Percentiles rank a stretch among this genome's conserved stretches.
These are phyloP conservation scores for Neogale vison DNA, from an alignment of 2,113 vertebrate species.

Conservation along the genomic window DNA sequence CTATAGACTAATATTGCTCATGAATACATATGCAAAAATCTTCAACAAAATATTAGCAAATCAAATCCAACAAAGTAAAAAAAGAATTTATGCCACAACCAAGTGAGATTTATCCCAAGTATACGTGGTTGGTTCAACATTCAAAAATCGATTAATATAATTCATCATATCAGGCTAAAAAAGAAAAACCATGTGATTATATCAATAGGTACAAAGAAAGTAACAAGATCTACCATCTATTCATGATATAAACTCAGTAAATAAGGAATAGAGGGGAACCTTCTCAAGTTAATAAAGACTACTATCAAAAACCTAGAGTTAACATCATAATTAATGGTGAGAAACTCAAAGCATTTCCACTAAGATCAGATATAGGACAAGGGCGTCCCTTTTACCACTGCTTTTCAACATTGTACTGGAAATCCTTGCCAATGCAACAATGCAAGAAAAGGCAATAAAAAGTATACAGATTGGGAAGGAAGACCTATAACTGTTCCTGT, in stretches of 20 bases:
- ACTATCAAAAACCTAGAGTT: background rate
- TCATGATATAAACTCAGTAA: background rate
- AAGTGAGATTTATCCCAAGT: background rate
- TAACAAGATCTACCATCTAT: background rate
- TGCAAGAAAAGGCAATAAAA: background rate
- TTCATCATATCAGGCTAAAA: background rate
- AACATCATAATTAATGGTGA: background rate
- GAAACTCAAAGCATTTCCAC: background rate
- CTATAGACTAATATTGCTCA: background rate
- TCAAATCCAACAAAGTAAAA: background rate
- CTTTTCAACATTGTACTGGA: background rate
- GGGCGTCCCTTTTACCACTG: background rate
- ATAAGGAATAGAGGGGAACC: background rate
- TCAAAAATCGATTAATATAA: background rate
- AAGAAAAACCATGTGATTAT: background rate
- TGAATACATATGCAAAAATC: background rate
- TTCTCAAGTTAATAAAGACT: background rate
- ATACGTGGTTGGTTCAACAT: background rate
- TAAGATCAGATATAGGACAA: background rate
- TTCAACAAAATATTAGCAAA: background rate
- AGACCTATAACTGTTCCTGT: background rate
- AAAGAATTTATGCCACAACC: background rate
- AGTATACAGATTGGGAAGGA: background rate
- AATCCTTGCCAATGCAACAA: background rate
- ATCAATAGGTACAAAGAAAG: background rate